phyloP scores from a whole-genome alignment of 2,113 vertebrate species.

The Xenopus laevis region DNA sequence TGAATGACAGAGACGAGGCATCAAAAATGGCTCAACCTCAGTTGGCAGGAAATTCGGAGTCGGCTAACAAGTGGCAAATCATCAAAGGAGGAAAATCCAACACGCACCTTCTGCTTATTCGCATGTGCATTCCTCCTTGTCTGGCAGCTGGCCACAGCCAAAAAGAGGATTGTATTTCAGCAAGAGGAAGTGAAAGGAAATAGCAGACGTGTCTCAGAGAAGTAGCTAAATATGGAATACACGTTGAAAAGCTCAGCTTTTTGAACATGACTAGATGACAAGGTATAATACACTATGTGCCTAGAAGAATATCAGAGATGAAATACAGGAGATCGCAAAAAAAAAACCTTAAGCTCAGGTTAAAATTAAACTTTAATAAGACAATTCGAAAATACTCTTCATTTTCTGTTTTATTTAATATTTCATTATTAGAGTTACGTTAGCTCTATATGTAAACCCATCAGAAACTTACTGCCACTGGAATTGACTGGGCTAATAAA shows the following conservation, averaged over 20 bases:
- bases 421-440: too few species aligned
- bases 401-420: too few species aligned
- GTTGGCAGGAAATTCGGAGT: constrained; percentile 39
- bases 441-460: too few species aligned
- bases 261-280: not conserved
- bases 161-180: constrained; percentile 42
- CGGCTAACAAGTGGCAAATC: constrained; percentile 44
- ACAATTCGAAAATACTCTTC: too few species aligned
- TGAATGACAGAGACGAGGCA: constrained; percentile 38
- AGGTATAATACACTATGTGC: not conserved
- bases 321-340: not conserved
- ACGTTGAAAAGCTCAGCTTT: constrained; percentile 34
- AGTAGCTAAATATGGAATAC: constrained; percentile 40
- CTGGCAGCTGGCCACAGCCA: constrained; percentile 29
- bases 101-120: constrained; percentile 35
- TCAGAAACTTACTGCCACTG: constrained; percentile 7
- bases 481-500: constrained; percentile 36
- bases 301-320: not conserved
- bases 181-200: constrained; percentile 42
- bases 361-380: too few species aligned
- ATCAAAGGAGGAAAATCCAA: constrained; percentile 36
- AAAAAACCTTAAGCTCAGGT: not conserved
- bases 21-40: constrained; percentile 26
- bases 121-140: constrained; percentile 36
- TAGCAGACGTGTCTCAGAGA: constrained; percentile 25